These are phyloP conservation scores for Zaprionus tsacasi DNA, from an alignment of 1,140 invertebrate genomes.

Conservation along the genomic window DNA sequence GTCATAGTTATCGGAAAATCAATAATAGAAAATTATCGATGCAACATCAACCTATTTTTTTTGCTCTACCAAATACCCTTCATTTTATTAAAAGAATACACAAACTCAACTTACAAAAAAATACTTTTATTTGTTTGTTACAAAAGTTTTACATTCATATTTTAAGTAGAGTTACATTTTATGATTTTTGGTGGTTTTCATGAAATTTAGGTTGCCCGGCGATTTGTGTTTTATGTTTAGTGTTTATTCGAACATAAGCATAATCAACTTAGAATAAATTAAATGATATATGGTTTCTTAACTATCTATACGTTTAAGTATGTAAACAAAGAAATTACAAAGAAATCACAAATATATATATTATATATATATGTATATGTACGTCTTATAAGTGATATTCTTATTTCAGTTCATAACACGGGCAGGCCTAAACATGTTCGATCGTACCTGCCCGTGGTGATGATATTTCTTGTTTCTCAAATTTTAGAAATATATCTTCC, in stretches of 20 bases:
- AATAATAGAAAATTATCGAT: neutral
- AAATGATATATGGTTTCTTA: too few species aligned
- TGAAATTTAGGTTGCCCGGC: neutral
- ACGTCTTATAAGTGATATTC: too few species aligned
- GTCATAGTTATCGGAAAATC: neutral
- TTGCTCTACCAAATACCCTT: too few species aligned
- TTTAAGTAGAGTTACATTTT: neutral
- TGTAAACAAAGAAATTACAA: too few species aligned
- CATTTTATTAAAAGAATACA: neutral
- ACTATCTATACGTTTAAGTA: too few species aligned
- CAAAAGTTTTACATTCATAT: neutral
- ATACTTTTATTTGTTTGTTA: neutral
- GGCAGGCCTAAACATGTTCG: conserved; percentile 22
- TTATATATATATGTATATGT: too few species aligned
- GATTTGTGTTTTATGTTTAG: too few species aligned
- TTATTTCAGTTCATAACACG: neutral
- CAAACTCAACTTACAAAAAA: neutral
- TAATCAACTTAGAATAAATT: too few species aligned
- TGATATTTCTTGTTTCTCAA: conserved; percentile 52
- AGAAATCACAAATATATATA: too few species aligned
- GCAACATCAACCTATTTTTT: neutral
- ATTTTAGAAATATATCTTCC: conserved; percentile 82
- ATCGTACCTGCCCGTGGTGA: conserved; percentile 24
- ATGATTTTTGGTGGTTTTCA: neutral
- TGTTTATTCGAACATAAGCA: neutral